phyloP scores from a whole-genome alignment of 2,113 vertebrate species.

The Centropus bengalensis region DNA sequence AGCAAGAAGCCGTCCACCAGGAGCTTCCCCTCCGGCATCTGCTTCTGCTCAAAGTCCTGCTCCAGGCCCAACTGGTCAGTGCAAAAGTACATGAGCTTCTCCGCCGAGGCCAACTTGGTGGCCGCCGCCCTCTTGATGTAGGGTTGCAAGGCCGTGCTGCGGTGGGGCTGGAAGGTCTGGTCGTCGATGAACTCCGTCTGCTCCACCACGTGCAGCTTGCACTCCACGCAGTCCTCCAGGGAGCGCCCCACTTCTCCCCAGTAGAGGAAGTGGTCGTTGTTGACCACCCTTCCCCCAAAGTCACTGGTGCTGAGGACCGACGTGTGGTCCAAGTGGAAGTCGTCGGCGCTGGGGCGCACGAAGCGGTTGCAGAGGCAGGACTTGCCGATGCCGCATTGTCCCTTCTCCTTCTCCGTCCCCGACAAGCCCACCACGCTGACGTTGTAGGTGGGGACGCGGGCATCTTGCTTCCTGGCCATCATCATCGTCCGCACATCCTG shows the following conservation, averaged over 20 bases:
- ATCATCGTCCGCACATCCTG: slow-evolving; percentile 91
- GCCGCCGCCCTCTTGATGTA: slow-evolving; percentile 95
- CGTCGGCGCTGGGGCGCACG: slow-evolving; percentile 91
- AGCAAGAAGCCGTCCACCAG: slow-evolving; percentile 92
- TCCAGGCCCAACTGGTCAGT: slow-evolving; percentile 97
- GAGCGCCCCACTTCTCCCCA: slow-evolving; percentile 92
- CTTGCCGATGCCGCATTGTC: slow-evolving; percentile 94
- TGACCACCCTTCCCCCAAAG: slow-evolving; percentile 96
- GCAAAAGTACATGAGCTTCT: slow-evolving; percentile 99
- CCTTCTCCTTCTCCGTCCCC: slow-evolving; percentile 97
- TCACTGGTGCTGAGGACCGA: slow-evolving; percentile 98
- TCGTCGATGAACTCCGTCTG: slow-evolving; percentile 99
- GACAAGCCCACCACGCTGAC: slow-evolving; percentile 95
- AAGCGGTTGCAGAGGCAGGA: slow-evolving; percentile 98
- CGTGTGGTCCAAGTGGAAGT: slow-evolving; percentile 95
- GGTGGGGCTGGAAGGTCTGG: slow-evolving; percentile 96
- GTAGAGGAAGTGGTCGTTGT: slow-evolving; percentile 98
- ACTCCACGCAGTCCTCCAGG: slow-evolving; percentile 91
- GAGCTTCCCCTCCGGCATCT: slow-evolving; percentile 98
- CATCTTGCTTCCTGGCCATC: slow-evolving; percentile 99
- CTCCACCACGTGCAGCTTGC: slow-evolving; percentile 92
- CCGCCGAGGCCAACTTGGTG: slow-evolving; percentile 93
- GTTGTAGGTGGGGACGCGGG: slow-evolving; percentile 92
- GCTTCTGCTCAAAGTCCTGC: slow-evolving; percentile 99
- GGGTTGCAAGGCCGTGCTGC: slow-evolving; percentile 95